phyloP scores from a whole-genome alignment of 2,888 invertebrate genomes.

The Rotaria sp. region DNA sequence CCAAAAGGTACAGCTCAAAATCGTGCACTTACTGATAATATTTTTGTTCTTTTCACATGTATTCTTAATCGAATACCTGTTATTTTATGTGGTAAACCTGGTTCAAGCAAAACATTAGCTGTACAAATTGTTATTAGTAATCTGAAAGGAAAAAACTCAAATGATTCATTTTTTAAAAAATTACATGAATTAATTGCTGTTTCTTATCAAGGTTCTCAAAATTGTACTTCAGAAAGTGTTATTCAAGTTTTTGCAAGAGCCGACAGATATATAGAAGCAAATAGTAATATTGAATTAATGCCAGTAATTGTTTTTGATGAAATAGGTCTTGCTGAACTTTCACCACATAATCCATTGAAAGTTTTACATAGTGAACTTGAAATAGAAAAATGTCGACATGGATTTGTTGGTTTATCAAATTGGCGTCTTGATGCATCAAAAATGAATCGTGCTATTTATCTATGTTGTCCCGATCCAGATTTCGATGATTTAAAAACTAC shows the following conservation, averaged over 20 bases:
- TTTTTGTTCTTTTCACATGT: no score
- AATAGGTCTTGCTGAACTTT: conserved; percentile 50
- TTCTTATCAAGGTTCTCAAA: no score
- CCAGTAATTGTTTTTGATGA: conserved; percentile 52
- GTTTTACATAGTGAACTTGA: conserved; percentile 52
- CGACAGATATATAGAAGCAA: neutral
- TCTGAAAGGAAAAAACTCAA: no score
- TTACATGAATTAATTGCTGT: no score
- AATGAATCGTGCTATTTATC: conserved; percentile 48
- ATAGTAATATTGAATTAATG: neutral
- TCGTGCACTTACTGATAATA: conserved; percentile 51
- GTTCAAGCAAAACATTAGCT: no score
- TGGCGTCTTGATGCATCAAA: conserved; percentile 55
- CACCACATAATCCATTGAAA: conserved; percentile 53
- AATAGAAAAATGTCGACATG: conserved; percentile 45
- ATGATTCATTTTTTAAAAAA: no score
- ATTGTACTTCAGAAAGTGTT: no score
- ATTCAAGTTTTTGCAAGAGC: conserved; percentile 34
- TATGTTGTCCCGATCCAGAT: neutral
- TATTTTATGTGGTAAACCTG: no score
- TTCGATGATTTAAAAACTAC: neutral
- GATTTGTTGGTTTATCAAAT: conserved; percentile 54
- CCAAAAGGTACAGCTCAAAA: conserved; percentile 49
- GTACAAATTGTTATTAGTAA: no score
- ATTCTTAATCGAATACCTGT: no score